A percentile compares a stretch with the other conserved stretches of the same genome.
phyloP scores from a whole-genome alignment of 2,888 invertebrate genomes.

The Nymphalis urticae region DNA sequence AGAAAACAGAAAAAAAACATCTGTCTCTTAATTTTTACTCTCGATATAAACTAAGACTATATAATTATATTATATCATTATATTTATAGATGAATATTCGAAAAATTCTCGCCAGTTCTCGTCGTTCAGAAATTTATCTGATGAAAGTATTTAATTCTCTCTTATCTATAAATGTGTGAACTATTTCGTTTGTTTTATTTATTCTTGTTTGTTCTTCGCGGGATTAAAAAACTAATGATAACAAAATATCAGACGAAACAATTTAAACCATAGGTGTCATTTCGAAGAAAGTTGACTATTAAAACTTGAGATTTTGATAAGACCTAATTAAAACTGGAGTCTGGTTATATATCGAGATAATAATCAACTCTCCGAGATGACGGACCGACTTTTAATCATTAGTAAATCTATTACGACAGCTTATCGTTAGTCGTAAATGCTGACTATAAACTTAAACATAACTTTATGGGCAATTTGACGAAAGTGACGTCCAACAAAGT shows the following conservation, averaged over 20 bases:
- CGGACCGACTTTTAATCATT: background rate
- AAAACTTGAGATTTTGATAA: slow-evolving; percentile 14
- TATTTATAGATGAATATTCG: no score
- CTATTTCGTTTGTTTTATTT: slow-evolving; percentile 29
- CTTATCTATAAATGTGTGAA: slow-evolving; percentile 23
- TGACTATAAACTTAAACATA: slow-evolving; percentile 17
- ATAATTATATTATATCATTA: no score
- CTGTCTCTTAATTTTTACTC: no score
- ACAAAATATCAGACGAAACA: background rate
- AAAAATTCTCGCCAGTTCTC: background rate
- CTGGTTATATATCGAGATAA: background rate
- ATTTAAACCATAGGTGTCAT: background rate
- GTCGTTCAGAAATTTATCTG: background rate
- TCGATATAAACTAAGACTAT: no score
- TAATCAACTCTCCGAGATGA: background rate
- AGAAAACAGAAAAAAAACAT: no score
- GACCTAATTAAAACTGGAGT: slow-evolving; percentile 3
- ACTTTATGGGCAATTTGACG: slow-evolving; percentile 22
- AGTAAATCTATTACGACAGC: slow-evolving; percentile 11
- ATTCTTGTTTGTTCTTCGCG: slow-evolving; percentile 8
- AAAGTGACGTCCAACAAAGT: slow-evolving; percentile 17
- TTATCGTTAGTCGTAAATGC: background rate
- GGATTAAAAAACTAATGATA: slow-evolving; percentile 10
- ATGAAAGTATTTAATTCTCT: background rate
- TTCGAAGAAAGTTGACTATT: slow-evolving; percentile 6